A percentile compares a stretch with the other conserved stretches of the same genome.
Conservation (phyloP, 1,140 invertebrate genomes). For the Aphaenogaster floridana region DNA sequence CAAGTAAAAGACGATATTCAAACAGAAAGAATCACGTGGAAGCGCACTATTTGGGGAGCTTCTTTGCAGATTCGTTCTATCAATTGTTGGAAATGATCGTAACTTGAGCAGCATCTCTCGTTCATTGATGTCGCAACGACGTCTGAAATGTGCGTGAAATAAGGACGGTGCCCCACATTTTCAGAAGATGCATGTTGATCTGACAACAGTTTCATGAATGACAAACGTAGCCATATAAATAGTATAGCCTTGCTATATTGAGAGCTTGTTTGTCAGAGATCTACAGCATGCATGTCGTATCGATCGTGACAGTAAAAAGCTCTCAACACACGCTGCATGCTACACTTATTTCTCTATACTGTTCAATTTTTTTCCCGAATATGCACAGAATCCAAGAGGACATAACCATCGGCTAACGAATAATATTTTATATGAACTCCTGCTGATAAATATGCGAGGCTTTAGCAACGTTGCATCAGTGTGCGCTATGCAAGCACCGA, state of each 20-base stretch:
- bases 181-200: constrained; percentile 33
- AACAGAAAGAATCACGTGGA: constrained; percentile 5
- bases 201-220: constrained; percentile 13
- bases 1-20: neutral
- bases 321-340: constrained; percentile 20
- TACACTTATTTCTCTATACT: neutral
- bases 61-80: constrained; percentile 19
- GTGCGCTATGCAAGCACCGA: constrained; percentile 19
- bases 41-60: constrained; percentile 42
- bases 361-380: neutral
- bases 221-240: neutral
- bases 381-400: neutral
- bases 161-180: constrained; percentile 52
- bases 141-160: constrained; percentile 56
- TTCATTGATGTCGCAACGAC: neutral
- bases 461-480: neutral
- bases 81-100: neutral
- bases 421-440: constrained; percentile 1
- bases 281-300: constrained; percentile 36
- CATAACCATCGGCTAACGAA: neutral
- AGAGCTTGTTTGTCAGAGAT: constrained; percentile 41
- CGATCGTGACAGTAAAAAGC: constrained; percentile 12
- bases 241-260: constrained; percentile 3
- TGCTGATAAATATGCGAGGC: constrained; percentile 18
- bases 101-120: neutral